phyloP scores from a whole-genome alignment of 2,888 invertebrate species.

The Trilocha varians region DNA sequence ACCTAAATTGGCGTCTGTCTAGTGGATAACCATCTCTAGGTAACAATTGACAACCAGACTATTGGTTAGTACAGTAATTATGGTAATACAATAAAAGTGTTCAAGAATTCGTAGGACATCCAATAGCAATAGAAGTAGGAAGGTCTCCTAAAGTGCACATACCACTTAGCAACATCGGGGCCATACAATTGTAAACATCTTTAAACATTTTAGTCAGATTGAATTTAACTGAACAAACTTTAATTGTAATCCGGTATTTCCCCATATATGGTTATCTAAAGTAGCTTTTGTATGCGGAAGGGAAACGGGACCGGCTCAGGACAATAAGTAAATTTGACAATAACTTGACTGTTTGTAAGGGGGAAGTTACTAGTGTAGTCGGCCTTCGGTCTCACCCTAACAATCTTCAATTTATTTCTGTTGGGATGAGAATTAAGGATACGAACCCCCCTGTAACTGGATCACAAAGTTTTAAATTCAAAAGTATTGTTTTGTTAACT shows the following conservation, averaged over 20 bases:
- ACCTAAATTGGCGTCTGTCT: too few species aligned
- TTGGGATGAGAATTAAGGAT: background rate
- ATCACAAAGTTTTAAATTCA: constrained; percentile 9
- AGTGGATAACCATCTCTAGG: background rate
- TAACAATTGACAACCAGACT: too few species aligned
- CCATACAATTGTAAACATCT: too few species aligned
- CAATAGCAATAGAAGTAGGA: too few species aligned
- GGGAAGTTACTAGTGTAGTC: constrained; percentile 31
- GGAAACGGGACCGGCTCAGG: constrained; percentile 37
- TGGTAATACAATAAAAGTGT: too few species aligned
- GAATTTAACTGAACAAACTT: too few species aligned
- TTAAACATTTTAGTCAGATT: too few species aligned
- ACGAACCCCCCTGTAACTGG: constrained; percentile 4
- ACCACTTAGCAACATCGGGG: too few species aligned
- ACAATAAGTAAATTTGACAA: constrained; percentile 45
- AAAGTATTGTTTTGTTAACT: constrained; percentile 9
- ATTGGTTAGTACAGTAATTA: too few species aligned
- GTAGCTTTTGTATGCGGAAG: constrained; percentile 34
- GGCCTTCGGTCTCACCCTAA: constrained; percentile 39
- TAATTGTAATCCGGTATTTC: background rate
- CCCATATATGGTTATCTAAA: background rate
- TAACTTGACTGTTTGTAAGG: constrained; percentile 34
- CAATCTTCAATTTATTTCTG: constrained; percentile 28
- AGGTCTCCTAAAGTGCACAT: too few species aligned
- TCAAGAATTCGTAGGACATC: too few species aligned